Evolutionary conservation across 2,888 invertebrate genomes (phyloP).

Genomic region (Leptinotarsa juncta): DNA sequence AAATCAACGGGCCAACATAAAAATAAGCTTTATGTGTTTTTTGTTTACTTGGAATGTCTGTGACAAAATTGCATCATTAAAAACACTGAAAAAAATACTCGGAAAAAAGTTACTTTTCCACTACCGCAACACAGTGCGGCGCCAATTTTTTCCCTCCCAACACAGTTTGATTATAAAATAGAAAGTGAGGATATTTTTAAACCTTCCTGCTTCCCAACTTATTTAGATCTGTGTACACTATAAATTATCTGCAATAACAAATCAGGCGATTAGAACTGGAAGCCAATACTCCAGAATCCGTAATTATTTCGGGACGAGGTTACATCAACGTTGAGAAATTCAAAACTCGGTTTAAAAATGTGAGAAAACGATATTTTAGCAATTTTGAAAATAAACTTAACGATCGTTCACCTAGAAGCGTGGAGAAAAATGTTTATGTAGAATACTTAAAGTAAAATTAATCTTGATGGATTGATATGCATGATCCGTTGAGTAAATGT

Average conservation of each 20-base stretch:
- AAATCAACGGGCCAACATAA: too few relatives aligned
- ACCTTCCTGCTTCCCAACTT: background rate
- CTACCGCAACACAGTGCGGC: too few relatives aligned
- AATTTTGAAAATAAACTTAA: background rate
- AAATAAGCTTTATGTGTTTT: too few relatives aligned
- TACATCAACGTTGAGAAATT: constrained; percentile 3
- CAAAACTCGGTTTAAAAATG: background rate
- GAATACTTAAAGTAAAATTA: background rate
- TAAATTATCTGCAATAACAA: constrained; percentile 1
- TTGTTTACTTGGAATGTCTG: too few relatives aligned
- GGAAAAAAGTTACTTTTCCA: too few relatives aligned
- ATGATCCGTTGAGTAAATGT: background rate
- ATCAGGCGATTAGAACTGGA: background rate
- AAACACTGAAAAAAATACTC: too few relatives aligned
- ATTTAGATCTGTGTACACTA: constrained; percentile 1
- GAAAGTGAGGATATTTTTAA: background rate
- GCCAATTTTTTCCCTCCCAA: background rate
- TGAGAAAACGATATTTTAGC: constrained; percentile 3
- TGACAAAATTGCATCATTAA: too few relatives aligned
- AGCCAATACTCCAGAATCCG: background rate
- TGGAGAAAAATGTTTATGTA: constrained; percentile 1
- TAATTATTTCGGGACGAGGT: constrained; percentile 14
- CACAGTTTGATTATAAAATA: background rate
- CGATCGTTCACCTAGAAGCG: constrained; percentile 3
- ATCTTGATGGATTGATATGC: background rate